phyloP scores from a whole-genome alignment of 2,888 invertebrate genomes.

The Cataglyphis cursor region DNA sequence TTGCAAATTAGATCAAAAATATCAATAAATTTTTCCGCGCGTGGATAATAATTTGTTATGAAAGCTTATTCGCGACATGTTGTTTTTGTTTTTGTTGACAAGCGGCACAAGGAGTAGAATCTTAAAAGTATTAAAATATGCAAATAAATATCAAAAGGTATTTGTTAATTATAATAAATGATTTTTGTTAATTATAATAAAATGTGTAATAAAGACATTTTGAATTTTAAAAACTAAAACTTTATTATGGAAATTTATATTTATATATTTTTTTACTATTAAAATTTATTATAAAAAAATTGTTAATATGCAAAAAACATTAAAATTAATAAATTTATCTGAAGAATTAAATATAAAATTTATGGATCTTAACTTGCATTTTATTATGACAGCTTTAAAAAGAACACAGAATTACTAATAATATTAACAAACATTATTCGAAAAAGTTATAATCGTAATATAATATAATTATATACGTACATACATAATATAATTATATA shows the following conservation, averaged over 20 bases:
- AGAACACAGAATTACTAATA: conserved; percentile 3
- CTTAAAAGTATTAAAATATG: neutral
- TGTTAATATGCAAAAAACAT: conserved; percentile 7
- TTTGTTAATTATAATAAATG: neutral
- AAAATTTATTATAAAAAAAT: neutral
- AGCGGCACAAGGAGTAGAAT: neutral
- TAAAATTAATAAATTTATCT: conserved; percentile 20
- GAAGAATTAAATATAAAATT: conserved; percentile 19
- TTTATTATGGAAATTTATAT: neutral
- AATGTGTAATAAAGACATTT: neutral
- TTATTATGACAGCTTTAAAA: neutral
- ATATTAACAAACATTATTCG: conserved; percentile 14
- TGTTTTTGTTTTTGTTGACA: neutral
- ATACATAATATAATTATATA: neutral
- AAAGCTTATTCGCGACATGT: neutral
- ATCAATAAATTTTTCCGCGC: neutral
- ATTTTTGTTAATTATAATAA: neutral
- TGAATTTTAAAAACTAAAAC: neutral
- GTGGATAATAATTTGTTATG: conserved; percentile 6
- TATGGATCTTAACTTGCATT: neutral
- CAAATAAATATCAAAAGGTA: neutral
- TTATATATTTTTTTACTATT: neutral
- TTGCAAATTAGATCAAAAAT: neutral
- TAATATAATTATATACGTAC: conserved; percentile 1
- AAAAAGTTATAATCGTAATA: neutral